Evolutionary conservation across 2,888 invertebrate species (phyloP).

Genomic region (Elmis aenea): DNA sequence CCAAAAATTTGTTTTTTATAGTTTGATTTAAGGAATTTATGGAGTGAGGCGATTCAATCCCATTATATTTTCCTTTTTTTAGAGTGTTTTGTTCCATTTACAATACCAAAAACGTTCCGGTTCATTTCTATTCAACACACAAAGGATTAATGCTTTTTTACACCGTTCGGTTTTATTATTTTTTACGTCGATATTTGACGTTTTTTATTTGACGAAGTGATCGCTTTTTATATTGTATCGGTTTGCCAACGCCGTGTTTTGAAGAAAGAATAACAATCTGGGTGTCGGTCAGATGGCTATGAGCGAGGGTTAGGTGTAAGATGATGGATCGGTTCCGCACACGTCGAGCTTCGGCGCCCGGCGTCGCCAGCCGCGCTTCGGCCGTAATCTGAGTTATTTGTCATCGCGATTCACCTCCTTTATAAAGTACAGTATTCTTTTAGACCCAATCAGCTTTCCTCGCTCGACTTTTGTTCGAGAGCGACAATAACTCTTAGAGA

Average conservation of each 20-base stretch:
- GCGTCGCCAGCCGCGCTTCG: slow-evolving; percentile 39
- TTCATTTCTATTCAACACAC: slow-evolving; percentile 4
- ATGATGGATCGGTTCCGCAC: slow-evolving; percentile 42
- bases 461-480: slow-evolving; percentile 42
- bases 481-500: slow-evolving; percentile 41
- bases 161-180: too few species aligned
- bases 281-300: slow-evolving; percentile 24
- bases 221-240: too few species aligned
- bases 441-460: slow-evolving; percentile 43
- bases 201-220: too few species aligned
- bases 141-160: slow-evolving; percentile 11
- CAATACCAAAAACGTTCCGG: slow-evolving; percentile 5
- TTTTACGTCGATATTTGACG: too few species aligned
- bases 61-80: too few species aligned
- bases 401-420: slow-evolving; percentile 46
- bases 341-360: slow-evolving; percentile 39
- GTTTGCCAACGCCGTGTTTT: too few species aligned
- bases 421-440: slow-evolving; percentile 45
- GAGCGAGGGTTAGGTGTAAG: slow-evolving; percentile 24
- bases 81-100: too few species aligned
- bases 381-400: slow-evolving; percentile 45
- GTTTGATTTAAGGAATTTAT: slow-evolving; percentile 26
- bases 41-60: slow-evolving; percentile 6
- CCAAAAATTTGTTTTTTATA: slow-evolving; percentile 35
- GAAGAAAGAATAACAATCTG: too few species aligned